These are phyloP conservation scores for Thermophis baileyi DNA, from an alignment of 2,113 vertebrate species.

Conservation along the genomic window DNA sequence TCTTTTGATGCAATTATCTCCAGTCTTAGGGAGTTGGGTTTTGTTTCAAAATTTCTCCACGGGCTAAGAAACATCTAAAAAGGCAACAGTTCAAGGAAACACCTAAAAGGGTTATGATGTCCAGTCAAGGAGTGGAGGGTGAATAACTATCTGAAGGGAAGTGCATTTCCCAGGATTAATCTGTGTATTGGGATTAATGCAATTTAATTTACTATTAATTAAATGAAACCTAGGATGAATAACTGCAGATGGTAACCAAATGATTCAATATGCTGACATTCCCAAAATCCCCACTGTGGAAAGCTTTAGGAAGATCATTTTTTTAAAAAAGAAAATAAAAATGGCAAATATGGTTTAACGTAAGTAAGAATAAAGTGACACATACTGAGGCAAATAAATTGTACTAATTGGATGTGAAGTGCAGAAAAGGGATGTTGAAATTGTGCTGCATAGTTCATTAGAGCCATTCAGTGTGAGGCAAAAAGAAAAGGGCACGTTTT, in stretches of 20 bases:
- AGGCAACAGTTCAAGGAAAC: neutral
- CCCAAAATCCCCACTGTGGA: neutral
- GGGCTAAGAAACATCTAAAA: neutral
- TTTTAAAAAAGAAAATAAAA: neutral
- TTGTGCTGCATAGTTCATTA: neutral
- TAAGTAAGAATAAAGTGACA: neutral
- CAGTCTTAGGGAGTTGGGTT: neutral
- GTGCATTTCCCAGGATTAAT: neutral
- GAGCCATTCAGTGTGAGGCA: neutral
- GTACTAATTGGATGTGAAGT: neutral
- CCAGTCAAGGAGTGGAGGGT: neutral
- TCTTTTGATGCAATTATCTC: neutral
- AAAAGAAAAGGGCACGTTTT: neutral
- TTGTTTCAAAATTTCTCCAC: neutral
- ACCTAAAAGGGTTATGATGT: neutral
- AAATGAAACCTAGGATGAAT: neutral
- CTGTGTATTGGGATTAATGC: neutral
- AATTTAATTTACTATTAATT: neutral
- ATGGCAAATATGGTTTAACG: neutral
- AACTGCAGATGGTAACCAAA: neutral
- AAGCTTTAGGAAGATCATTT: neutral
- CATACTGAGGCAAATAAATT: neutral
- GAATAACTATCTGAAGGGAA: neutral
- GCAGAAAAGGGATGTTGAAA: neutral
- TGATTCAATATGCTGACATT: neutral